A percentile compares a stretch with the other conserved stretches of the same genome.
Conservation (phyloP, 1,140 invertebrate genomes). For the Paraescarpia echinospica region DNA sequence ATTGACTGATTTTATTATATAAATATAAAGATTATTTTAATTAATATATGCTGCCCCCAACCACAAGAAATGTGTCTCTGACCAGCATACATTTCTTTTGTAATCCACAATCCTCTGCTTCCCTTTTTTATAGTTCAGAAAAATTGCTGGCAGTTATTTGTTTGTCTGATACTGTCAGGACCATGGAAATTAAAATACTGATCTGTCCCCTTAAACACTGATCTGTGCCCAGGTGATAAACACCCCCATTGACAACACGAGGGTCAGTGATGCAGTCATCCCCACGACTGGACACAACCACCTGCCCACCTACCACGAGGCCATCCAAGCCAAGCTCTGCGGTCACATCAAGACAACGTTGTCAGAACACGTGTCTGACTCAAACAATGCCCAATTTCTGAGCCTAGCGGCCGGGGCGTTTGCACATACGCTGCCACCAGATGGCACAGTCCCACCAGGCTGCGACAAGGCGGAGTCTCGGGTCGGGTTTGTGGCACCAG, state of each 20-base stretch:
- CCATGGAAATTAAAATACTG: neutral
- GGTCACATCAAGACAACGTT: neutral
- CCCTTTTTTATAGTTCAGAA: no score
- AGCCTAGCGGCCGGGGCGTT: neutral
- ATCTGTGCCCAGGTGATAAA: neutral
- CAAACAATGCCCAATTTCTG: neutral
- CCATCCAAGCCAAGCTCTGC: neutral
- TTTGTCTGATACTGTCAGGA: neutral
- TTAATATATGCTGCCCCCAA: no score
- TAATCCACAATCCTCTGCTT: no score
- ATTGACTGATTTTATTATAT: no score
- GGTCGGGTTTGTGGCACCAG: neutral
- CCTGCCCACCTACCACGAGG: neutral
- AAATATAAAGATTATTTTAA: no score
- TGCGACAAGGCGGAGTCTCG: neutral
- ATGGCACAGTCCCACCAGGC: neutral
- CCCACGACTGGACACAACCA: neutral
- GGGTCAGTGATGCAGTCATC: neutral
- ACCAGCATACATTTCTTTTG: no score
- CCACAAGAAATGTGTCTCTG: no score
- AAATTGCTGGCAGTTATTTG: neutral
- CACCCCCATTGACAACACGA: neutral
- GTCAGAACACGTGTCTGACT: neutral
- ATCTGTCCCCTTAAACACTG: neutral
- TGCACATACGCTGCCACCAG: neutral